A percentile compares a stretch with the other conserved stretches of the same genome.
Evolutionary conservation across 2,113 vertebrate species (phyloP).

Genomic region (Microcebus griseorufus): DNA sequence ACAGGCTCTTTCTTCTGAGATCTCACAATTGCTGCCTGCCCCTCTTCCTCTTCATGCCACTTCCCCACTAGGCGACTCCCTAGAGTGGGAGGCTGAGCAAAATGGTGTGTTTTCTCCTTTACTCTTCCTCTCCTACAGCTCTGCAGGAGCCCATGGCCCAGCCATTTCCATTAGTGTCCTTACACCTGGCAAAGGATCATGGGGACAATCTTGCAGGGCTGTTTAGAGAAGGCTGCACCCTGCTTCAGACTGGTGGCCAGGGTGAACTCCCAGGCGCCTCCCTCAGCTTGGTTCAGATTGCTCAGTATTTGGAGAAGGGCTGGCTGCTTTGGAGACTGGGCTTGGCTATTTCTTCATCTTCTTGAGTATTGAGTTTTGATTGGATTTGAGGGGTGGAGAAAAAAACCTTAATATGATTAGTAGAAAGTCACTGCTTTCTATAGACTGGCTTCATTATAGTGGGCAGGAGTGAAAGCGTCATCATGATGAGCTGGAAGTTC

Average conservation of each 20-base stretch:
- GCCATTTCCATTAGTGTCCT: not conserved
- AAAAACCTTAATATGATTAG: not conserved
- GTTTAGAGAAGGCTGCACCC: not conserved
- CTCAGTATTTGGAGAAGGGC: not conserved
- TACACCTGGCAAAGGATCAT: not conserved
- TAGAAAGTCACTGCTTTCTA: not conserved
- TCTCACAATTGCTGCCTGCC: not conserved
- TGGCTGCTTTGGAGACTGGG: not conserved
- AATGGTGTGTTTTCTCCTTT: not conserved
- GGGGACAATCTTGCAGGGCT: not conserved
- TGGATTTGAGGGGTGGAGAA: not conserved
- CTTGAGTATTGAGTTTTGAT: not conserved
- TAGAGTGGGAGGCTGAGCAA: not conserved
- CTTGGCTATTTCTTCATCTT: not conserved
- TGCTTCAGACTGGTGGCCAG: fast-evolving
- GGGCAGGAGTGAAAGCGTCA: not conserved
- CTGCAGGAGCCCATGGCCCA: not conserved
- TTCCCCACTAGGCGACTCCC: not conserved
- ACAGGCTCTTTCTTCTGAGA: not conserved
- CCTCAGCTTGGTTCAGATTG: not conserved
- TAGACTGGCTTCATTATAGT: not conserved
- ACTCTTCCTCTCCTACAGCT: not conserved
- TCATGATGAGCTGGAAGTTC: not conserved
- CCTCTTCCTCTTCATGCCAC: not conserved
- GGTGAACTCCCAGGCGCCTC: not conserved